Base-by-base conservation (phyloP, 2,113 vertebrate species). In the Channa maculata region DNA sequence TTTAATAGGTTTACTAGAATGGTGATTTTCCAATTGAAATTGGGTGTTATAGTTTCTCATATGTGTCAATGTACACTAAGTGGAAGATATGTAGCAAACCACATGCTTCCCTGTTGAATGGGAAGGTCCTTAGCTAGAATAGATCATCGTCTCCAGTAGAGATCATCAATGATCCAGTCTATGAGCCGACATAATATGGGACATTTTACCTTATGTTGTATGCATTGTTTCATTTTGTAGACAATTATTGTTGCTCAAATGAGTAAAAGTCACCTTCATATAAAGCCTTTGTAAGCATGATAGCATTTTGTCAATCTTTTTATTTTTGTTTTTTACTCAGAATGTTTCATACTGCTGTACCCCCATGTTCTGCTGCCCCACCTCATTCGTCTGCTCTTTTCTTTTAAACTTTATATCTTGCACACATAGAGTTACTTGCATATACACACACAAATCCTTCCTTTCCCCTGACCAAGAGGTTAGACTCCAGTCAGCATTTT, bases 401-500 rank as follows among this genome's bases (percentile, higher is more conserved):
- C 8, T 36, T 37, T 52, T 12, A 9, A 6, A 36, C 48, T 62
- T 57, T 13, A 43, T 46, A 14, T 60, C 54, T 52, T 57, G 61
- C n/a, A 67, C 41, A 77, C 34, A 33, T 15, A 37, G 39, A 5
- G 6, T 53, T 6, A 58, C 36, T 58, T 2, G 52, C 33, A 12
- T 6, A 65, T 41, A 68, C 37, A 65, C 65, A 88, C 57, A 80
- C 33, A 74, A 34, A 69, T 57, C 45, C 49, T 79, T 59, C 62
- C 57, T 82, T 63, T 71, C 46, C 24, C 63, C 70, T 68, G 68
- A 87, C 65, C 64, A 53, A 57, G 69, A 84, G 49, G 79, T 86
- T 76, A 75, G 71, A 72, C 53, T 83, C 63, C 71, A 75, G 70
- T 92, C 87, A 91, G 89, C 88, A 87, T 80, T 90, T 91, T 86